Evolutionary conservation across 1,140 invertebrate species (phyloP).

Genomic region (Pseudomyrmex gracilis): DNA sequence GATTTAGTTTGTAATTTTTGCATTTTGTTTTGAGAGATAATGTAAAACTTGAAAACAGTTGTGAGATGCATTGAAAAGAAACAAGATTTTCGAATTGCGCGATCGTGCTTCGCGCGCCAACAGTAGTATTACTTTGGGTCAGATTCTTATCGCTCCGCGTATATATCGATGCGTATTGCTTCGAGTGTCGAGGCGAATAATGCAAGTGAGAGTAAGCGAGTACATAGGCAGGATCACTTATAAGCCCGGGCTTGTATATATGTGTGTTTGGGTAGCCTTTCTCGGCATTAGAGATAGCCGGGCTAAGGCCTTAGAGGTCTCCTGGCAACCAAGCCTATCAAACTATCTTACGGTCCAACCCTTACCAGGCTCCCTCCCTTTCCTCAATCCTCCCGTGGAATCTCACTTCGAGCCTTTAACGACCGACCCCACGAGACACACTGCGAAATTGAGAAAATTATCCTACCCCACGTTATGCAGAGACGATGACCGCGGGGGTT

Average conservation of each 20-base stretch:
- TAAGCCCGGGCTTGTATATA: constrained; percentile 71
- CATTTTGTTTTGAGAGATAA: too few species aligned
- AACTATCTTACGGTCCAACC: constrained; percentile 84
- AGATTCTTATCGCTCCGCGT: constrained; percentile 42
- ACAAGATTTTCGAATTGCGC: background rate
- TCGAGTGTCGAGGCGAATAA: constrained; percentile 39
- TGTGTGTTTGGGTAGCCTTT: constrained; percentile 75
- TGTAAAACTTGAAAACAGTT: too few species aligned
- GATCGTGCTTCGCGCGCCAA: background rate
- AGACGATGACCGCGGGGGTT: constrained; percentile 78
- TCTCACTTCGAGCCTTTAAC: constrained; percentile 84
- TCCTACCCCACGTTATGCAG: constrained; percentile 78
- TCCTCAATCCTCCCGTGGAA: constrained; percentile 77
- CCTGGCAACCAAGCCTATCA: constrained; percentile 85
- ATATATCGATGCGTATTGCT: constrained; percentile 13
- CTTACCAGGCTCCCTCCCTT: constrained; percentile 73
- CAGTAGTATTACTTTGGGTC: background rate
- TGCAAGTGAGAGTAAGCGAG: constrained; percentile 35
- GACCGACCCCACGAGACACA: constrained; percentile 84
- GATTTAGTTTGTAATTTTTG: too few species aligned
- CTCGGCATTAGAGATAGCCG: constrained; percentile 78
- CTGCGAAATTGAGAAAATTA: constrained; percentile 86
- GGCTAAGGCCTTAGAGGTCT: constrained; percentile 80
- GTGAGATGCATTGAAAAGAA: background rate
- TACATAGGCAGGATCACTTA: constrained; percentile 73